Conservation (phyloP, 2,797 vertebrate genomes). For the Pantherophis vulpinus region DNA sequence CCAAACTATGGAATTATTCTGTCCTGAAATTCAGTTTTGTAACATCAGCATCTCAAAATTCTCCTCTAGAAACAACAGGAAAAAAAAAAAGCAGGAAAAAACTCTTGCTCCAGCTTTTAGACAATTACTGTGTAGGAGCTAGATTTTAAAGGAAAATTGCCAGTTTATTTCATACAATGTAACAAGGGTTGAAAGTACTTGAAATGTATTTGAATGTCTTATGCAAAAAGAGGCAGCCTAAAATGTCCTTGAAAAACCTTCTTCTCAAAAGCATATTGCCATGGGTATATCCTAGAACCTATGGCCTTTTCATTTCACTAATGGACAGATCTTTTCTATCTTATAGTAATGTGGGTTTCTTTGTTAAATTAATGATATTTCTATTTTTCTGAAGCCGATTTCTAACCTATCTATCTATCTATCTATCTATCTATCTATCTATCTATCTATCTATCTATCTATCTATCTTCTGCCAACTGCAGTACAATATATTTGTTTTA, state of each 20-base stretch:
- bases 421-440: too few species aligned
- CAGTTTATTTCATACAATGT: conserved; percentile 49
- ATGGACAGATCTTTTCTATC: background rate
- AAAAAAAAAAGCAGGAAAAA: background rate
- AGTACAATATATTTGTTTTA: conserved; percentile 43
- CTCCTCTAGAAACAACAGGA: conserved; percentile 33
- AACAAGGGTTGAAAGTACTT: conserved; percentile 56
- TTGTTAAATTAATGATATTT: conserved; percentile 26
- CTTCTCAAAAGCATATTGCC: conserved; percentile 25
- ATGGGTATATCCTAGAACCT: background rate
- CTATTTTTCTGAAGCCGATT: conserved; percentile 21
- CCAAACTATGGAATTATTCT: conserved; percentile 33
- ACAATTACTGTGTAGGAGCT: conserved; percentile 52
- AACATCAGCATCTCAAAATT: conserved; percentile 48
- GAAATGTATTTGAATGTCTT: conserved; percentile 49
- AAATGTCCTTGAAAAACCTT: conserved; percentile 56
- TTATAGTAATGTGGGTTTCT: background rate
- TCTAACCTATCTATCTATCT: background rate
- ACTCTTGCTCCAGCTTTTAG: conserved; percentile 51
- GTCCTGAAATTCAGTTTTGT: conserved; percentile 23
- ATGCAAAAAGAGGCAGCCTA: conserved; percentile 43
- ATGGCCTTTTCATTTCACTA: conserved; percentile 1
- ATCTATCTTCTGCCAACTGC: conserved; percentile 1
- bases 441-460: background rate
- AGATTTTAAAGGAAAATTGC: conserved; percentile 53